Evolutionary conservation across 2,888 invertebrate genomes (phyloP).

Genomic region (Catocala sponsa): DNA sequence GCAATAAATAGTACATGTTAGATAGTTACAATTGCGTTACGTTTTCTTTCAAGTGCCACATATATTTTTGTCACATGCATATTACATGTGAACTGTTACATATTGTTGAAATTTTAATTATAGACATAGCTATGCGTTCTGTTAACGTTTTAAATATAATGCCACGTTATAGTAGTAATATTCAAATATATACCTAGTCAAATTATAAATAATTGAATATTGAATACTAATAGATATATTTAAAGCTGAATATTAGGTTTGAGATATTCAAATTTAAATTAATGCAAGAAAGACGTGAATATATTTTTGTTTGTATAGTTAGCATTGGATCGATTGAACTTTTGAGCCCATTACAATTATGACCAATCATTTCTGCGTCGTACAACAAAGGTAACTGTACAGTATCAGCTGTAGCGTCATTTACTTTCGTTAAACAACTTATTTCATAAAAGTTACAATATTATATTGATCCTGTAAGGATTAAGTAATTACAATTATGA

Average conservation of each 20-base stretch:
- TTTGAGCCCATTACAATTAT: slow-evolving; percentile 44
- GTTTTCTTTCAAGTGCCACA: slow-evolving; percentile 31
- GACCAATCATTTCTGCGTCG: slow-evolving; percentile 32
- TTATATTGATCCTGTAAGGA: slow-evolving; percentile 31
- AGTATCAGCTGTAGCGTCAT: slow-evolving; percentile 1
- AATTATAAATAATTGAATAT: slow-evolving; percentile 21
- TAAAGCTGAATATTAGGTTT: slow-evolving; percentile 32
- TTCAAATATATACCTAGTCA: slow-evolving; percentile 39
- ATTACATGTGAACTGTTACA: slow-evolving; percentile 17
- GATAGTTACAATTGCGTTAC: slow-evolving; percentile 11
- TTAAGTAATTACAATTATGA: slow-evolving; percentile 40
- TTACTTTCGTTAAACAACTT: slow-evolving; percentile 25
- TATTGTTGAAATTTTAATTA: slow-evolving; percentile 34
- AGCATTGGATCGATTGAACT: slow-evolving; percentile 55
- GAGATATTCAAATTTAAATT: slow-evolving; percentile 8
- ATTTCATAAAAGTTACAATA: slow-evolving; percentile 44
- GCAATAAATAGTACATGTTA: slow-evolving; percentile 21
- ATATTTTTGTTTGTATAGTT: slow-evolving; percentile 13
- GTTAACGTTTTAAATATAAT: slow-evolving; percentile 27
- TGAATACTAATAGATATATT: slow-evolving; percentile 11
- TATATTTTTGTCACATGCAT: slow-evolving; percentile 25
- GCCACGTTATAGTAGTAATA: slow-evolving; percentile 26
- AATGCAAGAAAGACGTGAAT: background rate
- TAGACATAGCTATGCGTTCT: slow-evolving; percentile 31
- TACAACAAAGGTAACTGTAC: background rate